Evolutionary conservation across 2,113 vertebrate genomes (phyloP).

Genomic region (Bucco capensis): DNA sequence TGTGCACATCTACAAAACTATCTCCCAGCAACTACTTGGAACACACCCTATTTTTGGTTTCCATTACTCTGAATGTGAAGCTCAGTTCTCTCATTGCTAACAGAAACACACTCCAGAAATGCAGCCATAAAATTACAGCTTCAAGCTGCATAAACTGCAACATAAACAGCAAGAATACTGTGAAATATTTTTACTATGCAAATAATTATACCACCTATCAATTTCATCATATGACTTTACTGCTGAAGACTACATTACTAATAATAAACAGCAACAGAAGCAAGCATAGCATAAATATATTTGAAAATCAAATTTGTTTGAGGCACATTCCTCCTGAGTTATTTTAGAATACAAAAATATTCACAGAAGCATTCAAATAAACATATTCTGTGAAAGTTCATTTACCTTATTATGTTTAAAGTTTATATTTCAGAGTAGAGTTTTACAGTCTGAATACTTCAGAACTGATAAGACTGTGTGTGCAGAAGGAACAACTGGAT

Average conservation of each 20-base stretch:
- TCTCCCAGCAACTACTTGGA: neutral
- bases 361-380: neutral
- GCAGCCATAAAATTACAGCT: constrained; percentile 6
- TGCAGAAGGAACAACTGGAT: neutral
- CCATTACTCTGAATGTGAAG: neutral
- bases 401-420: neutral
- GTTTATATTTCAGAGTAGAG: neutral
- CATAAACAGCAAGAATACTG: neutral
- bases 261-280: constrained; percentile 16
- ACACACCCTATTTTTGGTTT: neutral
- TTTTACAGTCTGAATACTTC: neutral
- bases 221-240: constrained; percentile 12
- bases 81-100: neutral
- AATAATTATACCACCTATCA: neutral
- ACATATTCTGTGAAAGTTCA: neutral
- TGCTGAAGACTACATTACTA: neutral
- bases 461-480: neutral
- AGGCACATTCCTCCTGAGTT: neutral
- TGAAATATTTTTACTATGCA: constrained; percentile 38
- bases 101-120: constrained; percentile 7
- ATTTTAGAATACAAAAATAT: constrained; percentile 4
- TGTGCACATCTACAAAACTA: neutral
- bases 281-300: neutral
- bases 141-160: constrained; percentile 1
- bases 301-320: constrained; percentile 26